Evolutionary conservation across 1,140 invertebrate species (phyloP).

Genomic region (Heliconius melpomene): DNA sequence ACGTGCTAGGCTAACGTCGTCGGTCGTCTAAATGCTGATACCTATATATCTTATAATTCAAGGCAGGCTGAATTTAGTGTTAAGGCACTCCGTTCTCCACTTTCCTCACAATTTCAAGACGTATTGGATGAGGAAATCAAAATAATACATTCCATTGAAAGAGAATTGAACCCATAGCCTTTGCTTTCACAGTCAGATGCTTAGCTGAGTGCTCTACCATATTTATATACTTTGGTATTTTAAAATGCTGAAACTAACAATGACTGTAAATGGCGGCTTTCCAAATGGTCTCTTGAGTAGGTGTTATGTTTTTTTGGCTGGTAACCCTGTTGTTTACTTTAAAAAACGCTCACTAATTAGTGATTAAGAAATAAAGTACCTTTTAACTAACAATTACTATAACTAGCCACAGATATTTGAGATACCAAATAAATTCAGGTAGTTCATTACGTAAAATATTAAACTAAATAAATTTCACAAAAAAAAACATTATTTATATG

Average conservation of each 20-base stretch:
- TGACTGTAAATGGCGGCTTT: slow-evolving; percentile 53
- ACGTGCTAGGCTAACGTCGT: not conserved
- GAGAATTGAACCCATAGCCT: no score
- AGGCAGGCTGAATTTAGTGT: no score
- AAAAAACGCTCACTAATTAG: slow-evolving; percentile 47
- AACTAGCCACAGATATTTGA: not conserved
- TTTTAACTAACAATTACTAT: not conserved
- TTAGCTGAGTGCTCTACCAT: not conserved
- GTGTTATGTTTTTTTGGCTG: slow-evolving; percentile 45
- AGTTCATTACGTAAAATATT: not conserved
- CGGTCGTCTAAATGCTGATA: not conserved
- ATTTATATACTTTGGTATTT: slow-evolving; percentile 17
- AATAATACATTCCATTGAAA: no score
- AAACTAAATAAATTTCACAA: not conserved
- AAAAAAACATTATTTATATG: not conserved
- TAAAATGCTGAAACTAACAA: slow-evolving; percentile 49
- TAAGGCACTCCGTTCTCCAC: no score
- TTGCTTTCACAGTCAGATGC: no score
- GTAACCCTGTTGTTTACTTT: slow-evolving; percentile 51
- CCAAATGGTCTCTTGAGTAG: slow-evolving; percentile 51
- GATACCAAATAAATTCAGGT: not conserved
- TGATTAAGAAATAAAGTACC: slow-evolving; percentile 36
- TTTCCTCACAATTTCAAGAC: no score
- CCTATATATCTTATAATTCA: no score
- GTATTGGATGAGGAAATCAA: no score